Evolutionary conservation across 2,888 invertebrate species (phyloP).

Genomic region (Drosophila mulleri): DNA sequence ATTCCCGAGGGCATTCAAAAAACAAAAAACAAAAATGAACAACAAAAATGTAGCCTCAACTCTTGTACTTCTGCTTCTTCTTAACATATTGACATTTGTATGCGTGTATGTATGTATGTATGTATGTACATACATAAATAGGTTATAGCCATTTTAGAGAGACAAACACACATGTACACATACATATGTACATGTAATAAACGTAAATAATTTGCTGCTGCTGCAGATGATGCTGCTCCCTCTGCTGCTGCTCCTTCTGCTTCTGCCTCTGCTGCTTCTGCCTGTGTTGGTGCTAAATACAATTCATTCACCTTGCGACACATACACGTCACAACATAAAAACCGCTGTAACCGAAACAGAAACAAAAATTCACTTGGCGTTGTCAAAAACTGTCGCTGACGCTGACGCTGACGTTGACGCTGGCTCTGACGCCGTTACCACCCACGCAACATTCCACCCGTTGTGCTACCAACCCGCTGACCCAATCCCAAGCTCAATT

Average conservation of each 20-base stretch:
- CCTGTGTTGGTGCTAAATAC: conserved; percentile 11
- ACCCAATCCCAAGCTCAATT: conserved; percentile 62
- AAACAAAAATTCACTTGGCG: conserved; percentile 47
- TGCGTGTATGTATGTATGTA: not conserved
- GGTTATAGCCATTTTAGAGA: not conserved
- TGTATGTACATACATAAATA: not conserved
- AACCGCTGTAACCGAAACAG: conserved; percentile 48
- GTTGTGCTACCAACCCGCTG: conserved; percentile 73
- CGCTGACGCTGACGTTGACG: conserved; percentile 25
- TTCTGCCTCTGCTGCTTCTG: not conserved
- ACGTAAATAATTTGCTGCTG: not conserved
- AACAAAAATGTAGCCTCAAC: conserved; percentile 11
- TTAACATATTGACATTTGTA: conserved; percentile 28
- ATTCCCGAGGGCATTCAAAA: conserved; percentile 41
- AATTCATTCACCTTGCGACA: conserved; percentile 67
- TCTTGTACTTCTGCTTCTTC: conserved; percentile 17
- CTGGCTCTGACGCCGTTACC: conserved; percentile 50
- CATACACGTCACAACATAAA: conserved; percentile 58
- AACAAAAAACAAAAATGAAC: not conserved
- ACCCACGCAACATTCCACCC: conserved; percentile 66
- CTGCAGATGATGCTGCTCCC: not conserved
- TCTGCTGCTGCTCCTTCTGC: not conserved
- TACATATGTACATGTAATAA: not conserved
- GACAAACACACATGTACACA: not conserved
- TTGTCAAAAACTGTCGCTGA: conserved; percentile 39